Evolutionary conservation across 2,113 vertebrate species (phyloP), one percentile per base, ranked within the genome.

Genomic region (Pelmatolapia mariae): DNA sequence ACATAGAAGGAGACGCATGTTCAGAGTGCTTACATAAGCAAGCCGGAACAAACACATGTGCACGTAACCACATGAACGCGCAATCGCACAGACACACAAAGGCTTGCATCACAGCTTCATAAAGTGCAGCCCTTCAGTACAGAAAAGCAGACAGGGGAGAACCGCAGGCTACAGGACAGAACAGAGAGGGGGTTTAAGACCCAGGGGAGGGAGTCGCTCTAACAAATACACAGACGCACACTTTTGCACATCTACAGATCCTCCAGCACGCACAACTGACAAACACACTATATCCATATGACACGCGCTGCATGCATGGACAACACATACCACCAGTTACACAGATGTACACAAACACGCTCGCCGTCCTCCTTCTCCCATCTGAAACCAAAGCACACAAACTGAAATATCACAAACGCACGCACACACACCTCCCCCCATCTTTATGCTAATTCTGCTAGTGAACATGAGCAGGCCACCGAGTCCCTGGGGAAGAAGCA

Each of bases 361-460:
- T 85, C 8, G 50, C 57, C 92, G 53, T 84, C 83, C 85, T 82
- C 91, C 92, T 86, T 87, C 89, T 87, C 84, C 81, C 54, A 91
- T 92, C 59, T 81, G 57, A 85, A 78, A 88, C 43, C 63, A 83
- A 80, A 89, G 89, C 87, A 90, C 90, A 84, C n/a, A 83, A 80
- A 90, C 38, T 38, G 47, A 45, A 78, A 43, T 81, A 80, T 57
- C 78, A 81, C 80, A 87, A 68, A 90, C 22, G 31, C 38, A 85
- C 15, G 68, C 38, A 61, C 76, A 80, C 63, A 66, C 61, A 88
- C 93, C 86, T 85, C 91, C 92, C 93, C 92, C 94, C 89, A 85
- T 87, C 90, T 94, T 95, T 96, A 96, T 97, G 96, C 94, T 96
- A 97, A 97, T 96, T 95, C 82, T 90, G 91, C 92, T 94, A 89